Conservation (phyloP, 2,113 vertebrate species). For the Nesogale talazaci region DNA sequence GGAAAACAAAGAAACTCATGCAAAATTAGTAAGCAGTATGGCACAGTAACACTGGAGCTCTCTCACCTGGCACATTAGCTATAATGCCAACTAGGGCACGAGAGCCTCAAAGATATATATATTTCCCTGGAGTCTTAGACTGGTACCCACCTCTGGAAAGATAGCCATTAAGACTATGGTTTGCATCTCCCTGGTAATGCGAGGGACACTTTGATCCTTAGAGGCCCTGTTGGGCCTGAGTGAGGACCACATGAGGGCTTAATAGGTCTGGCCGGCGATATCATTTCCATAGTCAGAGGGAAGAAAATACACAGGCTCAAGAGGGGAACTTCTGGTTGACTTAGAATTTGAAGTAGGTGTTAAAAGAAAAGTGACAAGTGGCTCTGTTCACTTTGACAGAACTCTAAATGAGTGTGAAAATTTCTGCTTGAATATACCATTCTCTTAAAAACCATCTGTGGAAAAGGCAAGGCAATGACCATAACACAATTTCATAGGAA, state of each 20-base stretch:
- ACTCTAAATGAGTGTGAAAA: neutral
- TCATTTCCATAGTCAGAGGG: neutral
- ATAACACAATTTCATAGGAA: neutral
- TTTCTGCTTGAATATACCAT: neutral
- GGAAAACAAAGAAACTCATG: neutral
- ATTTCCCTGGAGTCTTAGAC: neutral
- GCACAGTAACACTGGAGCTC: neutral
- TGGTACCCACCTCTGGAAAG: neutral
- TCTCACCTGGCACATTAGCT: neutral
- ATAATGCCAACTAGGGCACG: neutral
- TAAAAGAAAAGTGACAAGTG: slow-evolving; percentile 13
- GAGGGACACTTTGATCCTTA: neutral
- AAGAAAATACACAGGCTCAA: neutral
- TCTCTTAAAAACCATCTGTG: neutral
- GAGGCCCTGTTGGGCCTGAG: neutral
- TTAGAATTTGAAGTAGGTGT: neutral
- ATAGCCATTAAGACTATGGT: neutral
- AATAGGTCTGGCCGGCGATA: neutral
- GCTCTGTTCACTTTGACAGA: neutral
- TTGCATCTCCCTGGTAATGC: neutral
- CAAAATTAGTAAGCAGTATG: neutral
- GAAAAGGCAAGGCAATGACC: neutral
- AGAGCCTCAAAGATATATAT: neutral
- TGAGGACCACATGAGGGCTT: neutral
- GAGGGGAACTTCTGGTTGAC: neutral